Evolutionary conservation across 2,113 vertebrate genomes (phyloP).

Genomic region (Phylloscopus trochiloides): DNA sequence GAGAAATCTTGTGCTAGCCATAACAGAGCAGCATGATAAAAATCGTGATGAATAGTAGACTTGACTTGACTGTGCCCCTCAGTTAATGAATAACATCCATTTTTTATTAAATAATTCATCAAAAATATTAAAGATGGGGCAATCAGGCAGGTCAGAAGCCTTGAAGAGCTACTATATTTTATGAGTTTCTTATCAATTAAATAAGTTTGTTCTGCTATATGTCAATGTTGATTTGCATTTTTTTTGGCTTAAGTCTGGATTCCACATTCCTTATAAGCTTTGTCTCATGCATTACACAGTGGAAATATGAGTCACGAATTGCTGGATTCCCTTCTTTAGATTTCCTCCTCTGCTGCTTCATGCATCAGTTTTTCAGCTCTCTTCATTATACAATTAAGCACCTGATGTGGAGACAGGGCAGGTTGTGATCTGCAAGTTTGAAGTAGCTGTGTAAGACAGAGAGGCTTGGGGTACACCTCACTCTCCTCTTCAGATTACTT

Average conservation of each 20-base stretch:
- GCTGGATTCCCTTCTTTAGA: not conserved
- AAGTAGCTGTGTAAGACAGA: not conserved
- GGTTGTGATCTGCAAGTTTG: not conserved
- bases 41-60: conserved; percentile 31
- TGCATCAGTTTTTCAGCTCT: not conserved
- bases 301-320: not conserved
- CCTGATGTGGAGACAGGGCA: not conserved
- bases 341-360: not conserved
- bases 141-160: not conserved
- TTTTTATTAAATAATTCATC: conserved; percentile 26
- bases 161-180: conserved; percentile 26
- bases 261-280: not conserved
- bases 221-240: not conserved
- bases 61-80: not conserved
- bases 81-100: conserved; percentile 7
- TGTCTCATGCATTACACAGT: not conserved
- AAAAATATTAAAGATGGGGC: not conserved
- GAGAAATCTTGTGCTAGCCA: conserved; percentile 21
- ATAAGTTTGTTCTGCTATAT: not conserved
- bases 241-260: not conserved
- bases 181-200: conserved; percentile 6
- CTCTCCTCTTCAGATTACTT: not conserved
- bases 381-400: not conserved
- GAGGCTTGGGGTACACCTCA: not conserved
- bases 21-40: conserved; percentile 23